Percentiles rank a stretch among this genome's conserved stretches.
Conservation (phyloP, 2,113 vertebrate genomes). For the Odontesthes bonariensis region DNA sequence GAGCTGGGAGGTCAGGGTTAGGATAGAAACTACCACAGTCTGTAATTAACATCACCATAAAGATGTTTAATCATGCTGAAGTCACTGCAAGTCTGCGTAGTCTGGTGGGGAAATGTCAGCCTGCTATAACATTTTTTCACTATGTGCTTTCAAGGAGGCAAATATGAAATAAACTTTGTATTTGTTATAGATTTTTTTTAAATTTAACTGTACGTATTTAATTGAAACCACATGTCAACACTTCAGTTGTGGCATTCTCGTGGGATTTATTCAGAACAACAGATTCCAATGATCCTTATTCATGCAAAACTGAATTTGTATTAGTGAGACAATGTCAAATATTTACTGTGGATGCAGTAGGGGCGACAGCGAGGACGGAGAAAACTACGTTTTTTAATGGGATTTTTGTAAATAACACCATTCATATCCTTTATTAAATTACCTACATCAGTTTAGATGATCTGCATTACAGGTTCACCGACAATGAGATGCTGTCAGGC, state of each 20-base stretch:
- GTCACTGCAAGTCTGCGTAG: neutral
- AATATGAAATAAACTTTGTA: neutral
- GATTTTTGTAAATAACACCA: neutral
- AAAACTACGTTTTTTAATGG: no score
- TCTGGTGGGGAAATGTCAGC: neutral
- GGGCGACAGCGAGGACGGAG: no score
- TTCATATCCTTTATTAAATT: neutral
- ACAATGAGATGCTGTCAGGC: no score
- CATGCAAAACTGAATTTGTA: no score
- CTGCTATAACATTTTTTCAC: no score
- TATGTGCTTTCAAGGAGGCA: no score
- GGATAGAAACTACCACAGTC: neutral
- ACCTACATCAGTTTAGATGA: neutral
- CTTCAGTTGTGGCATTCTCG: no score
- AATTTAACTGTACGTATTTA: neutral
- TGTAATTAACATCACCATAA: neutral
- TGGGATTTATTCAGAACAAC: no score
- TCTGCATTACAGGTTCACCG: no score
- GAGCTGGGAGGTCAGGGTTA: neutral
- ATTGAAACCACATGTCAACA: neutral
- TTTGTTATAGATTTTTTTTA: neutral
- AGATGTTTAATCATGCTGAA: neutral
- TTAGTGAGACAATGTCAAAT: no score
- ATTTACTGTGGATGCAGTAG: neutral
- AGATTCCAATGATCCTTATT: no score